Conservation (phyloP, 1,140 invertebrate species). For the Penaeus vannamei region DNA sequence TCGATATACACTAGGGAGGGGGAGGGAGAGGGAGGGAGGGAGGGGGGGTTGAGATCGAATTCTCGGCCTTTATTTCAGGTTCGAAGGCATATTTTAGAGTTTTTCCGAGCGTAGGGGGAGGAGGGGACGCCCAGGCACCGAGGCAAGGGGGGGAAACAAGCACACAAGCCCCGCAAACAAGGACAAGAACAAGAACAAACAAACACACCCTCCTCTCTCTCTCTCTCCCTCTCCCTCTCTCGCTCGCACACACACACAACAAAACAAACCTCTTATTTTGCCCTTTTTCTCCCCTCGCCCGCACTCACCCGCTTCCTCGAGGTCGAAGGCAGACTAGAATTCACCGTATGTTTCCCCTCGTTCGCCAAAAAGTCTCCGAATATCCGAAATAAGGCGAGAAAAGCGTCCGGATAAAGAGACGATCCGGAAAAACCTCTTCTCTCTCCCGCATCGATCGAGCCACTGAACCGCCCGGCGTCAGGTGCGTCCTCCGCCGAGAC, state of each 20-base stretch:
- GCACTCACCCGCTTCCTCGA: not conserved
- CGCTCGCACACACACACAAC: not conserved
- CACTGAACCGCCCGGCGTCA: slow-evolving; percentile 50
- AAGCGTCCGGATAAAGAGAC: not conserved
- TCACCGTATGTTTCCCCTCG: too few species aligned
- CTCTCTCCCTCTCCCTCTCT: too few species aligned
- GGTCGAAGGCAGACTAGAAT: not conserved
- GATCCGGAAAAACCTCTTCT: slow-evolving; percentile 37
- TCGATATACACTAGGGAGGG: too few species aligned
- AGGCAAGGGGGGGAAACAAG: too few species aligned
- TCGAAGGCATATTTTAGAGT: too few species aligned
- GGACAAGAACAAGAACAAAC: too few species aligned
- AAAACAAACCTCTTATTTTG: not conserved
- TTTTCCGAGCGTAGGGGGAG: too few species aligned
- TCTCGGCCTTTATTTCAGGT: too few species aligned
- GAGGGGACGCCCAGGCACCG: too few species aligned
- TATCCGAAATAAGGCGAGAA: slow-evolving; percentile 1
- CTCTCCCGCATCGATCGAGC: slow-evolving; percentile 60
- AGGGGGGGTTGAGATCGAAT: too few species aligned
- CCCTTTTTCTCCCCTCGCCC: not conserved
- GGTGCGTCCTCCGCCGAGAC: slow-evolving; percentile 50
- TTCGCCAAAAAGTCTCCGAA: not conserved
- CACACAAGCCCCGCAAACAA: too few species aligned
- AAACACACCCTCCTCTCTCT: not conserved
- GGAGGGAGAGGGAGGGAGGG: too few species aligned